Evolutionary conservation across 2,113 vertebrate species (phyloP).

Genomic region (Telmatochromis bifrenatus): DNA sequence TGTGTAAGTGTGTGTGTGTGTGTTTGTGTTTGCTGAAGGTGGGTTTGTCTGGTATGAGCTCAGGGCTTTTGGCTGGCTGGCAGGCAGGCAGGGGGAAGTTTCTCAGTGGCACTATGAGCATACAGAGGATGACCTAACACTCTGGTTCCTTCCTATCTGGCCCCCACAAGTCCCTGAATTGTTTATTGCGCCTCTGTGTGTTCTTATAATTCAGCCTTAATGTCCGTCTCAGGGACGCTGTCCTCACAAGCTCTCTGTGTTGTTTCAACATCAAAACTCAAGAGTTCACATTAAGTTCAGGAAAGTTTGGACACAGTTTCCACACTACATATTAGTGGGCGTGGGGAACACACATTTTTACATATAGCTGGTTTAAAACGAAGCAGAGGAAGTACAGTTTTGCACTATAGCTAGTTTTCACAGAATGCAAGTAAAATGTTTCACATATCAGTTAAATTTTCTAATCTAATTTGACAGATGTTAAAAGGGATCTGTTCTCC

Average conservation of each 20-base stretch:
- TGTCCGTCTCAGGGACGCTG: background rate
- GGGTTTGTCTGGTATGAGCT: constrained; percentile 13
- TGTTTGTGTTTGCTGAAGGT: background rate
- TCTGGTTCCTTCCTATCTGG: constrained; percentile 50
- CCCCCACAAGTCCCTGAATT: constrained; percentile 35
- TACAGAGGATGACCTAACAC: constrained; percentile 55
- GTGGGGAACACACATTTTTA: background rate
- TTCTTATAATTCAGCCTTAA: background rate
- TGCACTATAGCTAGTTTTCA: background rate
- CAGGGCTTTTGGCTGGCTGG: constrained; percentile 26
- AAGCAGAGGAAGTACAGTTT: background rate
- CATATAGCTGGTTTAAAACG: too few species aligned
- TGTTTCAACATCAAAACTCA: background rate
- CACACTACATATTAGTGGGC: background rate
- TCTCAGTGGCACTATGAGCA: constrained; percentile 40
- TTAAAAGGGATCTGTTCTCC: background rate
- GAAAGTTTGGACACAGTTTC: background rate
- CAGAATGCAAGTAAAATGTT: background rate
- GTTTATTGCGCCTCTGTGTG: constrained; percentile 31
- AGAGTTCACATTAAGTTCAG: background rate
- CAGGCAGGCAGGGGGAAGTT: constrained; percentile 40
- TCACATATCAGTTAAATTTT: background rate
- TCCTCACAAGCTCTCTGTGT: background rate
- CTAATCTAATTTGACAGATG: background rate
- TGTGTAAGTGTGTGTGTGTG: background rate